Conservation (phyloP, 2,797 vertebrate genomes). For the Gallinago stenura region DNA sequence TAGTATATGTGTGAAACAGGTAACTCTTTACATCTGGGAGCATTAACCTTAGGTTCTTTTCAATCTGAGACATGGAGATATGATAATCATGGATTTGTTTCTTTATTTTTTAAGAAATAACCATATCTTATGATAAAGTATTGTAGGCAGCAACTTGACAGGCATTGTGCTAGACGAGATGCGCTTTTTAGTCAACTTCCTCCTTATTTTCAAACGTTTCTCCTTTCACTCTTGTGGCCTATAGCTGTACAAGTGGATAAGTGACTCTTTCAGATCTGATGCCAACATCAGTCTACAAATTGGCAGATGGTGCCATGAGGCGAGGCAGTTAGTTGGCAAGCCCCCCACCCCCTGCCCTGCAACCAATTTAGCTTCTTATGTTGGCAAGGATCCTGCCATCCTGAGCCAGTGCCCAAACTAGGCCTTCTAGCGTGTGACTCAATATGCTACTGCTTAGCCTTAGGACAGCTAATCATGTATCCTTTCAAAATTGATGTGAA, state of each 20-base stretch:
- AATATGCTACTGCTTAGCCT: constrained; percentile 67
- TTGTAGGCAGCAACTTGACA: constrained; percentile 28
- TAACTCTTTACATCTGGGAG: not conserved
- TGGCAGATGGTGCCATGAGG: constrained; percentile 69
- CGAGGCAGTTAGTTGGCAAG: constrained; percentile 53
- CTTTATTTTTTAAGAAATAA: not conserved
- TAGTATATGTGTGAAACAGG: not conserved
- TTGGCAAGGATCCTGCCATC: constrained; percentile 67
- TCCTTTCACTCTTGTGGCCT: constrained; percentile 57
- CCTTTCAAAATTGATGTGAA: constrained; percentile 68
- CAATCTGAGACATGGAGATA: not conserved
- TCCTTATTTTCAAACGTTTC: constrained; percentile 63
- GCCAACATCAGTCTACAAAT: constrained; percentile 72
- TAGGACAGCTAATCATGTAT: constrained; percentile 66
- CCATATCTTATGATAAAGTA: not conserved
- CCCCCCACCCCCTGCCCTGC: constrained; percentile 61
- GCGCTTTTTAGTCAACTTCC: constrained; percentile 55
- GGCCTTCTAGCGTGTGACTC: constrained; percentile 63
- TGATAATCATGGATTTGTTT: not conserved
- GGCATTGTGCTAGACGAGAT: constrained; percentile 44
- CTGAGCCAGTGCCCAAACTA: constrained; percentile 69
- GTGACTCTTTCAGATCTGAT: constrained; percentile 71
- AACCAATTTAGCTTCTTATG: constrained; percentile 75
- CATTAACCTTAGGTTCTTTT: not conserved
- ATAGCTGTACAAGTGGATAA: constrained; percentile 62